Base-by-base conservation (phyloP, 2,888 invertebrate genomes). In the Amiota minor region DNA sequence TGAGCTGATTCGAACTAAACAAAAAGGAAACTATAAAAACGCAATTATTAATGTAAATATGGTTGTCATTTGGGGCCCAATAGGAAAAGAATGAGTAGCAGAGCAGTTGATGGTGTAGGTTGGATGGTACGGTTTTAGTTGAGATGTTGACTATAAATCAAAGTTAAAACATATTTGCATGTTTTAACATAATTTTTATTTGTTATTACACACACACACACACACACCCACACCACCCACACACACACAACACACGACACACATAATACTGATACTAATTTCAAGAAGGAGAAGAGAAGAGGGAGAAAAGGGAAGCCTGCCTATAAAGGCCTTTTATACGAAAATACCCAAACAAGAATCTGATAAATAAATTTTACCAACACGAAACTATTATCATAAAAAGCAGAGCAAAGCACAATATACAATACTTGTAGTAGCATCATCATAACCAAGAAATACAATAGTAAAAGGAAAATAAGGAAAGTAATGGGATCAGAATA, bases 311-410 rank as follows among this genome's bases (percentile, higher is more conserved):
- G 23, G 23, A 23, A 23, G 35, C 35, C 35, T 35, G 6, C 0
- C 0, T 35, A 35, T 35, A 35, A 35, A 35, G 35, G 35, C 6
- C 35, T 6, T 35, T 35, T 70, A 61, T 49, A 70, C 46, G 68
- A 23, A 59, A 14, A 35, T 59, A 64, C 35, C 16, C 70, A 70
- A 70, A 70, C 74, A 68, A 80, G n/a, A 85, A 83, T 84, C 84
- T 80, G 85, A 85, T 82, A 85, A 85, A 85, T 85, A 85, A 80
- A 83, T 81, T 82, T 81, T 77, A 81, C 79, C 80, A 76, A 86
- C 87, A 86, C 87, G 83, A 87, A 87, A 86, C 87, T 86, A 87
- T 87, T 87, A 87, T 81, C 85, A 84, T 86, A 86, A 86, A 76
- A 86, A 81, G 75, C 80, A 75, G 76, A 59, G 59, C 59, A 59